Evolutionary conservation across 2,888 invertebrate species (phyloP), one percentile per base, ranked within the genome.

Genomic region (Drosophila niveifrons): DNA sequence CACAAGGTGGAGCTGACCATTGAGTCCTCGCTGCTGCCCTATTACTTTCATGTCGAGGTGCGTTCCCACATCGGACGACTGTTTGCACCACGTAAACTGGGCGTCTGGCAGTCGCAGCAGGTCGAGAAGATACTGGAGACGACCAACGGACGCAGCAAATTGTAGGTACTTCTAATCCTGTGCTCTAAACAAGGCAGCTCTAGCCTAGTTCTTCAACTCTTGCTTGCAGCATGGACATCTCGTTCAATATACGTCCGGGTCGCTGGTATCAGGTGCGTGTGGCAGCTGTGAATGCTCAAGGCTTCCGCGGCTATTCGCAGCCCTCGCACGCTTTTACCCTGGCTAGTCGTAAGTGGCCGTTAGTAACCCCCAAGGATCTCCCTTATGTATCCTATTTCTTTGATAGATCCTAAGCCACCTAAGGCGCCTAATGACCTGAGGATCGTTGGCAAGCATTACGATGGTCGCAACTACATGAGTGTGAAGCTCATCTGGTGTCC

Each of bases 181-280:
- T 15, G 2, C 9, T 2, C 13, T 17, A 39, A 7, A 7, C 28
- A 28, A 47, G 9, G 2, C 39, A 41, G 39, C 39, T 41, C 2
- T 41, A 41, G 39, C 13, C n/a, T 2, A 10, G 23, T 17, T 36
- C 3, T 43, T 13, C 9, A 11, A 6, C 0, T 47, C 28, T 47
- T 7, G 34, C 18, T 2, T n/a, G 0, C 67, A 92, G 92, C 77
- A 92, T 86, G 47, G 88, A 89, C 52, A 89, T 91, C 31, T 86
- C 87, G n/a, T 91, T 92, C 41, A 92, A 92, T 55, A 81, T 92
- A 64, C 90, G 90, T 85, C 95, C 95, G 0, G 96, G 96, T 3
- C 94, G 95, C 52, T 96, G 96, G 96, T 96, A 96, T 91, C 95
- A 96, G 78, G 96, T 96, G 88, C 93, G 96, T n/a, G 95, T 96